phyloP scores from a whole-genome alignment of 2,888 invertebrate genomes.

The Drosophila meridionalis region DNA sequence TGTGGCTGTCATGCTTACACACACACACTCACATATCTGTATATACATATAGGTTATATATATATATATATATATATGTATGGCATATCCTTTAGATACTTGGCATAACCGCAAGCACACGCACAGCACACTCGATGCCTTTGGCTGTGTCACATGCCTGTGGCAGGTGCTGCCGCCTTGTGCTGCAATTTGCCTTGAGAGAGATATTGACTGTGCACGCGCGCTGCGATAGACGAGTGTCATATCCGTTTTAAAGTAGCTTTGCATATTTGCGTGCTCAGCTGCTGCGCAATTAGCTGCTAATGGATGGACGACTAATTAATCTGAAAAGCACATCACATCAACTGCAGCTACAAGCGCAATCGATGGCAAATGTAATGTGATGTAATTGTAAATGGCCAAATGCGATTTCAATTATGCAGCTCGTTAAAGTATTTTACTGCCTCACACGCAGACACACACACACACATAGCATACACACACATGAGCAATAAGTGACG shows the following conservation, averaged over 20 bases:
- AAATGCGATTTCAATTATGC: conserved; percentile 68
- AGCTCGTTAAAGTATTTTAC: conserved; percentile 56
- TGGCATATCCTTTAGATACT: conserved; percentile 34
- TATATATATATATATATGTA: not conserved
- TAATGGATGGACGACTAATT: conserved; percentile 60
- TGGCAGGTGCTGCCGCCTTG: conserved; percentile 25
- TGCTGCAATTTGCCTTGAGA: conserved; percentile 65
- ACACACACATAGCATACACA: conserved; percentile 15
- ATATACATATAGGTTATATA: not conserved
- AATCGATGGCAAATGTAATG: conserved; percentile 34
- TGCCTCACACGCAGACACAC: conserved; percentile 22
- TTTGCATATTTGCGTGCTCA: conserved; percentile 26
- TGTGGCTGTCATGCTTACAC: conserved; percentile 41
- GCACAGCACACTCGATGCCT: conserved; percentile 36
- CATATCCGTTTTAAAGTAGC: conserved; percentile 48
- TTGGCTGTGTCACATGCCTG: conserved; percentile 30
- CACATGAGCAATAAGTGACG: conserved; percentile 10
- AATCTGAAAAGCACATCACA: conserved; percentile 49
- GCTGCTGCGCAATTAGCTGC: conserved; percentile 59
- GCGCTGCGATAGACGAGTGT: conserved; percentile 25
- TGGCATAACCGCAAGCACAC: conserved; percentile 55
- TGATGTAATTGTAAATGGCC: conserved; percentile 65
- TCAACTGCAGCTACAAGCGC: conserved; percentile 24
- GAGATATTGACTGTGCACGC: conserved; percentile 45
- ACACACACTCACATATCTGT: not conserved